Evolutionary conservation across 64 coral and sea anemone genomes (phyloP), one percentile per base, ranked within the genome.

Genomic region (Montipora capricornis): DNA sequence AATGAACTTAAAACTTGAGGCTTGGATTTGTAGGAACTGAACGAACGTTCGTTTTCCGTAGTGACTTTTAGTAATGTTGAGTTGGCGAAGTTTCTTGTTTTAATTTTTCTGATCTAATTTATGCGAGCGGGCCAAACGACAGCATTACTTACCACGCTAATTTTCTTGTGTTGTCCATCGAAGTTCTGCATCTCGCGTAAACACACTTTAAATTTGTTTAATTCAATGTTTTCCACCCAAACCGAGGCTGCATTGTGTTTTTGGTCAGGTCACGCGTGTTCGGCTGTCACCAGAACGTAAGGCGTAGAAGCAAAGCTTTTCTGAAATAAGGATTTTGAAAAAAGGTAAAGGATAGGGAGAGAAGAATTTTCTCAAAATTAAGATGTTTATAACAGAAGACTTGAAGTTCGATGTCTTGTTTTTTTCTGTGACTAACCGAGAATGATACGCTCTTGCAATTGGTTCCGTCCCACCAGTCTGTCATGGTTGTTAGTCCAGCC

Each of bases 381-480:
- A 37, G 37, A 37, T 37, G 37, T 37, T 37, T 37, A 37, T 37
- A 37, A 64, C 3, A 16, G 14, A 14, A 15, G 4, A 11, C 61
- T 64, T 11, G 3, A 14, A 64, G 10, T 0, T 11, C 37, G 37
- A 0, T 37, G 37, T 37, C 37, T 37, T 37, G 37, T 17, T 82
- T 7, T 2, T 5, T 3, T 15, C 4, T 44, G 11, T 46, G 1
- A 45, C 55, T 82, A 11, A 82, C 80, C 58, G 57, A 44, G 26
- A 67, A 82, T 15, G 55, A 9, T 45, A 82, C 15, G 11, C 64
- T 26, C 16, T 78, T 47, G 69, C 95, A 96, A 0, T 74, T 84
- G 10, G 95, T 93, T 45, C 95, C 95, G 55, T 96, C 91, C 95
- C 91, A 96, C 95, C 95, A 96, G 44, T 96, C 55, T 17, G 3